Percentiles rank a stretch among this genome's conserved stretches.
Evolutionary conservation across 2,888 invertebrate genomes (phyloP).

Genomic region (Xestia ashworthii): DNA sequence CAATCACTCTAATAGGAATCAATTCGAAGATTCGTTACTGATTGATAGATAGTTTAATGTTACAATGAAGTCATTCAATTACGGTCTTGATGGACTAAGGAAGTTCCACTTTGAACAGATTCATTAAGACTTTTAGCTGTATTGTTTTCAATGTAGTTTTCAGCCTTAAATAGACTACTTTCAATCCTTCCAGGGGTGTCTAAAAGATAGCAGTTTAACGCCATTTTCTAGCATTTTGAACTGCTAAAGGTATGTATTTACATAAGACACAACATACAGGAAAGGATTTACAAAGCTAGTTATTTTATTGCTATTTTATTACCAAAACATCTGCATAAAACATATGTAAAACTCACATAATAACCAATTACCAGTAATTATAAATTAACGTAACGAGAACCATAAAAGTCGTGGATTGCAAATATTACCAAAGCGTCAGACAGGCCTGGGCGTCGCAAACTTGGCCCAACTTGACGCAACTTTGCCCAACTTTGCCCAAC

Average conservation of each 20-base stretch:
- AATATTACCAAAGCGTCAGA: constrained; percentile 81
- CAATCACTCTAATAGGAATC: constrained; percentile 59
- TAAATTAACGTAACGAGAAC: constrained; percentile 83
- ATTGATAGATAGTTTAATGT: constrained; percentile 51
- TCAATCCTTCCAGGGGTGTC: background rate
- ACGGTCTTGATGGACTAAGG: constrained; percentile 19
- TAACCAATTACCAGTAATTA: constrained; percentile 87
- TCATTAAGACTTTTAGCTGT: background rate
- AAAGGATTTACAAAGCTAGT: background rate
- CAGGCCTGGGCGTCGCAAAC: constrained; percentile 69
- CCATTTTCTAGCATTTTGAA: background rate
- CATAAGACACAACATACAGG: background rate
- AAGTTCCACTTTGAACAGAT: background rate
- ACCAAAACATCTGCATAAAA: background rate
- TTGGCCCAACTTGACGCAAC: constrained; percentile 61
- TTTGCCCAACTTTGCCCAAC: constrained; percentile 75
- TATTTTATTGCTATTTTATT: background rate
- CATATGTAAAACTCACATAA: constrained; percentile 59
- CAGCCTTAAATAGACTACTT: no score
- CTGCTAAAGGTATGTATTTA: background rate
- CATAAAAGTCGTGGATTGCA: constrained; percentile 83
- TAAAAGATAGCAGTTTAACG: background rate
- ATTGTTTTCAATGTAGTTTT: background rate
- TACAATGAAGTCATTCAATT: constrained; percentile 55
- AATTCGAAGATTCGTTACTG: constrained; percentile 57